Evolutionary conservation across 2,797 vertebrate species (phyloP), one percentile per base, ranked within the genome.

Genomic region (Amniataba percoides): DNA sequence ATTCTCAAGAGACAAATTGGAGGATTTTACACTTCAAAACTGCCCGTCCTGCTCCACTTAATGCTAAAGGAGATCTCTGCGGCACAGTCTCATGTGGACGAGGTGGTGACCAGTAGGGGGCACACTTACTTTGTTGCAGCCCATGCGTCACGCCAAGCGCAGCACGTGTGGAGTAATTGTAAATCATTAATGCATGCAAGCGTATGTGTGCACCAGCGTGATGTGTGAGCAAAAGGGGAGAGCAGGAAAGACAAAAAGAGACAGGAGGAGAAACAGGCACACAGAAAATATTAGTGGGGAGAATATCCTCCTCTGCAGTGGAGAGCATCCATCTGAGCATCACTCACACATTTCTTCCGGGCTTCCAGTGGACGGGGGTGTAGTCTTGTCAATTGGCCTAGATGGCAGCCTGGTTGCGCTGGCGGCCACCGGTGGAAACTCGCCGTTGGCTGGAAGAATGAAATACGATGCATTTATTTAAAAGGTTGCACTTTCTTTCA

Each of bases 401-500:
- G 82, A 63, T 0, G 82, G 84, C 31, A 64, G 31, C 63, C 74
- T 80, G 14, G 87, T 89, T 4, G 86, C 80, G 78, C 81, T 89
- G 58, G 87, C 78, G 74, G 31, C 82, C 85, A 93, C 88, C 0
- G 95, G 95, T 57, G 95, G 95, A 77, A 92, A 96, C 81, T 96
- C 95, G 5, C 95, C 95, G 40, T 96, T 96, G 42, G 95, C 95
- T 96, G 85, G 64, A 93, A 92, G 64, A 93, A 92, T 25, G 78
- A 71, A 81, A 89, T 16, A 85, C 7, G 87, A 77, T 1, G 68
- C 23, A 71, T 59, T 66, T 56, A 80, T 48, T 79, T 18, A 71
- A 53, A 75, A 67, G 31, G 4, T 12, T 7, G 13, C 59, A 19
- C 31, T 59, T 67, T 74, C n/a, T 60, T 25, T 27, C 7, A 18